Percentiles rank a stretch among this genome's conserved stretches.
phyloP scores from a whole-genome alignment of 2,797 vertebrate genomes.

The Florisuga fusca region DNA sequence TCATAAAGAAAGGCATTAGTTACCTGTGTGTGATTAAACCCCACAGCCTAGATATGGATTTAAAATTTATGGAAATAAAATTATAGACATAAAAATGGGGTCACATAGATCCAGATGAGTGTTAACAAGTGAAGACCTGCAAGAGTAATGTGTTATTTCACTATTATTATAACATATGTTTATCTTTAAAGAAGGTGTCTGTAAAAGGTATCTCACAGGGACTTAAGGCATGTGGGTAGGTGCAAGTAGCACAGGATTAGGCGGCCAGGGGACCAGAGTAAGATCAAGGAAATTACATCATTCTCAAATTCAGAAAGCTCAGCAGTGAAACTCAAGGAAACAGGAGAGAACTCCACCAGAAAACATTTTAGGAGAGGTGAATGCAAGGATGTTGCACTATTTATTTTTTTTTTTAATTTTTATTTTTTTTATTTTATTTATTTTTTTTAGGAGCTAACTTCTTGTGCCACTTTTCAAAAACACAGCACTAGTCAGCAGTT shows the following conservation, averaged over 20 bases:
- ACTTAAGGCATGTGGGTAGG: constrained; percentile 33
- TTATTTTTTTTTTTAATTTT: background rate
- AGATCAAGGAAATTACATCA: background rate
- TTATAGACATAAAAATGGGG: constrained; percentile 62
- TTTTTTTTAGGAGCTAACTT: background rate
- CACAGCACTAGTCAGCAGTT: background rate
- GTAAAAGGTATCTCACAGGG: constrained; percentile 48
- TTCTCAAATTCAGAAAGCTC: constrained; percentile 15
- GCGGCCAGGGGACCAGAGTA: background rate
- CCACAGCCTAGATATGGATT: constrained; percentile 26
- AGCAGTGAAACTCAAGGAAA: background rate
- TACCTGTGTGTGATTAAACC: constrained; percentile 37
- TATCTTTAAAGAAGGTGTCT: constrained; percentile 64
- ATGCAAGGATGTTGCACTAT: background rate
- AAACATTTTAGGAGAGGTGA: background rate
- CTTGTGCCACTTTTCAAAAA: background rate
- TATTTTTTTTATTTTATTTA: background rate
- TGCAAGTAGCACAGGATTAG: constrained; percentile 64
- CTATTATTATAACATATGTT: constrained; percentile 70
- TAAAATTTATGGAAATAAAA: constrained; percentile 70
- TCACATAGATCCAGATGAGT: constrained; percentile 63
- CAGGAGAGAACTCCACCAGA: background rate
- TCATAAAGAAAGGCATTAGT: constrained; percentile 52
- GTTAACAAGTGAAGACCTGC: constrained; percentile 58
- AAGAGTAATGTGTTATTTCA: constrained; percentile 60